These are phyloP conservation scores for Pasiphila rectangulata DNA, from an alignment of 2,888 invertebrate genomes.

Conservation along the genomic window DNA sequence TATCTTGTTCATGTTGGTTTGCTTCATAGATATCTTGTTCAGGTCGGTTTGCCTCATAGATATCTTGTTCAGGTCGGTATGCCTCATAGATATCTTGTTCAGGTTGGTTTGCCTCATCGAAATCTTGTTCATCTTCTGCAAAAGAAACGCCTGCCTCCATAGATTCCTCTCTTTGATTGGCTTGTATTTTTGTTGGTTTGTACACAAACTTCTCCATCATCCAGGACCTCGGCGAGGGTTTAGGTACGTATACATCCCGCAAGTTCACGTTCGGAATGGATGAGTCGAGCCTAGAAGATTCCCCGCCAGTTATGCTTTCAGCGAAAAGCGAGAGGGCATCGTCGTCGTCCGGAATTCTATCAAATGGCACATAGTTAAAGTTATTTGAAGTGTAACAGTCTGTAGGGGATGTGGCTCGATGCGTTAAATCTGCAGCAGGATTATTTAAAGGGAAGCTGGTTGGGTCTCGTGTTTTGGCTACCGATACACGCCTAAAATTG, in stretches of 20 bases:
- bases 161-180: neutral
- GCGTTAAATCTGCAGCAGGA: neutral
- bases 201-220: slow-evolving; percentile 8
- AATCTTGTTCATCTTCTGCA: neutral
- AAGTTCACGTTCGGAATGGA: slow-evolving; percentile 4
- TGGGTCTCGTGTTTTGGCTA: neutral
- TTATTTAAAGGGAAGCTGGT: neutral
- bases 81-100: neutral
- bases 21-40: neutral
- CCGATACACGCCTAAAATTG: neutral
- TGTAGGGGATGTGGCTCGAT: neutral
- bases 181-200: slow-evolving; percentile 12
- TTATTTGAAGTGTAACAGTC: slow-evolving; percentile 9
- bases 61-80: neutral
- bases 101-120: no score
- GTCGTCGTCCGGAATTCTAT: slow-evolving; percentile 51
- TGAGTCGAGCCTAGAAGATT: slow-evolving; percentile 38
- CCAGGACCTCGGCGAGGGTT: neutral
- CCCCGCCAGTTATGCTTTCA: slow-evolving; percentile 64
- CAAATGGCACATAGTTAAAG: slow-evolving; percentile 24
- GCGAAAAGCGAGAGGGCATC: slow-evolving; percentile 66
- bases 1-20: neutral
- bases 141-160: neutral
- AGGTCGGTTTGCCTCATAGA: neutral
- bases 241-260: slow-evolving; percentile 2